Base-by-base conservation (phyloP, 2,888 invertebrate genomes). In the Drosophila infuscata region DNA sequence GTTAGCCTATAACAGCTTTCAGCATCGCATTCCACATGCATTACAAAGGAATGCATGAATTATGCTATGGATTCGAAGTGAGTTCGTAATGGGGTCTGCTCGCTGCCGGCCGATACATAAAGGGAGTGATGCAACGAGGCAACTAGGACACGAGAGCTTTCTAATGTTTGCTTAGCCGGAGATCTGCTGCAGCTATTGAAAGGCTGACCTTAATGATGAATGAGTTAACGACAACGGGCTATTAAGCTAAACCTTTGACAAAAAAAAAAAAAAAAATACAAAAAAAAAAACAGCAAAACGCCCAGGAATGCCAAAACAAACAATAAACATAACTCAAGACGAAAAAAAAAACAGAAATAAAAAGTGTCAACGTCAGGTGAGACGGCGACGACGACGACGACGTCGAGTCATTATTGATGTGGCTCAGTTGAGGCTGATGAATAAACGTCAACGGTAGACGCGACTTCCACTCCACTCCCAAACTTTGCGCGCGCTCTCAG, bases 251-350 rank as follows among this genome's bases (percentile, higher is more conserved):
- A 65, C 58, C 78, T 66, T 66, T 64, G 79, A 68, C 68, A 61
- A 67, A 56, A 53, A 41, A 51, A 36, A 58, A 17, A 61, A 33
- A n/a, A 58, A 56, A 43, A 25, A 25, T 1, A 25, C 1, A 67
- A 52, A 53, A 41, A 51, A 36, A 48, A 41, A 60, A 36, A 36
- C 46, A 56, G 35, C 56, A 29, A 70, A 76, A 78, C 77, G 79
- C 82, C 58, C 62, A 79, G 82, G 78, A 81, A 79, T 79, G 82
- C 78, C 62, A 79, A 78, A 79, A 63, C 79, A 81, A 79, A 79
- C 82, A 82, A 84, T 84, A 82, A 81, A 75, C 85, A 79, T 82
- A 81, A 79, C 85, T 81, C 72, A 81, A 81, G 70, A 74, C 56
- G 59, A 60, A 67, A 70, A 68, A 70, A 69, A 66, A 68, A 76